Evolutionary conservation across 2,113 vertebrate genomes (phyloP), one percentile per base, ranked within the genome.

Genomic region (Mus pahari): DNA sequence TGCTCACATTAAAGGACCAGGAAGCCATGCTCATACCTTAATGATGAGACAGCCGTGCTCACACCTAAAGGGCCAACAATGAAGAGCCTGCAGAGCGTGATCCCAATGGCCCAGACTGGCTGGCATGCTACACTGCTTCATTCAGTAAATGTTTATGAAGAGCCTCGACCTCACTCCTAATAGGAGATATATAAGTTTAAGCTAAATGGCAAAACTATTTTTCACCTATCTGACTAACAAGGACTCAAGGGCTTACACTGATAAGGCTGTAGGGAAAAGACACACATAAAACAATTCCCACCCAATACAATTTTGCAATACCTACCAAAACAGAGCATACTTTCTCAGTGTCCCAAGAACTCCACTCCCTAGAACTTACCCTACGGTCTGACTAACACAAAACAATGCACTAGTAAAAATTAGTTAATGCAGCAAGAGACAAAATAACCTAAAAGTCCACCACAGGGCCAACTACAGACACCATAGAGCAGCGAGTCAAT

Each of bases 121-220:
- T 75, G 2, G 28, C 60, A 58, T 0, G 13, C n/a, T 60, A 12
- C 91, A 91, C 89, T 95, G 86, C 89, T 78, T 91, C 68, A 82
- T 48, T 96, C 24, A 95, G 73, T 13, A 90, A 71, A 87, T 55
- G 75, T 64, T 89, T 62, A 75, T 77, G 17, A 94, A 94, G 53
- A 83, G 50, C 48, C 64, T 92, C 73, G 73, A 91, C 24, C 11
- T 45, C 45, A 66, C 9, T 83, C 60, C 89, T 33, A 90, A 92
- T 2, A 93, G 24, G 73, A 84, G 20, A 92, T 94, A 86, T 7
- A 82, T 24, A 93, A 96, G 91, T 33, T 73, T 90, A 90, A 84
- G 88, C 60, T 89, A 86, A 4, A 31, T 36, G 39, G 60, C 33
- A 83, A 73, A 94, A 81, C 31, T 86, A 82, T 60, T 92, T 94